Percentiles rank a stretch among this genome's conserved stretches.
Conservation (phyloP, 2,797 vertebrate species). For the Rhinella marina region DNA sequence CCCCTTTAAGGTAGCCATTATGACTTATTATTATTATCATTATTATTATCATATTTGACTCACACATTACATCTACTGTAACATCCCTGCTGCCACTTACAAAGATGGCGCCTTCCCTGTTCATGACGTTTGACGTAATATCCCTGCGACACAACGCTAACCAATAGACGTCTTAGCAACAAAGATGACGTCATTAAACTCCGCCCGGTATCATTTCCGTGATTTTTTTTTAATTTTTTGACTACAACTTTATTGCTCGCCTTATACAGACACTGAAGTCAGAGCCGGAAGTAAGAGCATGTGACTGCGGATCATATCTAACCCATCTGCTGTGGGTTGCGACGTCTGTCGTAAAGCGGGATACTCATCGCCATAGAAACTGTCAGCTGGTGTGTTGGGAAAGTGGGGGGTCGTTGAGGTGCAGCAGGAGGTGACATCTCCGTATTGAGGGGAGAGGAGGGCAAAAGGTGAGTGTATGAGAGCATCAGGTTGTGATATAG, state of each 20-base stretch:
- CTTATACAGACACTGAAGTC: too few relatives aligned
- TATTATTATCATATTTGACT: too few relatives aligned
- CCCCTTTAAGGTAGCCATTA: too few relatives aligned
- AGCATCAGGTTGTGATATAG: neutral
- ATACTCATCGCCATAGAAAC: constrained; percentile 49
- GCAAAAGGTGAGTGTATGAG: neutral
- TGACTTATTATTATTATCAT: too few relatives aligned
- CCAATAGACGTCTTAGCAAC: neutral
- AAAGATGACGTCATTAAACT: neutral
- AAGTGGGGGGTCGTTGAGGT: constrained; percentile 7
- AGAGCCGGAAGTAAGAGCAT: neutral
- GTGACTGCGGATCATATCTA: neutral
- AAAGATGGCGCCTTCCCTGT: neutral
- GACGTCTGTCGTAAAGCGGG: constrained; percentile 44
- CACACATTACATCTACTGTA: too few relatives aligned
- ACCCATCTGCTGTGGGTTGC: neutral
- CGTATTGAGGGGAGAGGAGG: constrained; percentile 4
- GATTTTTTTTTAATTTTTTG: neutral
- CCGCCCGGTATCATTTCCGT: neutral
- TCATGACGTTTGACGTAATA: neutral
- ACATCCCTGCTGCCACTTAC: neutral
- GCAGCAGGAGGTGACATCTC: constrained; percentile 3
- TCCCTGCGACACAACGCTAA: neutral
- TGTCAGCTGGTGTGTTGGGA: constrained; percentile 49
- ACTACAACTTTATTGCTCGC: constrained; percentile 35